phyloP scores from a whole-genome alignment of 1,140 invertebrate species.

The Homarus americanus region DNA sequence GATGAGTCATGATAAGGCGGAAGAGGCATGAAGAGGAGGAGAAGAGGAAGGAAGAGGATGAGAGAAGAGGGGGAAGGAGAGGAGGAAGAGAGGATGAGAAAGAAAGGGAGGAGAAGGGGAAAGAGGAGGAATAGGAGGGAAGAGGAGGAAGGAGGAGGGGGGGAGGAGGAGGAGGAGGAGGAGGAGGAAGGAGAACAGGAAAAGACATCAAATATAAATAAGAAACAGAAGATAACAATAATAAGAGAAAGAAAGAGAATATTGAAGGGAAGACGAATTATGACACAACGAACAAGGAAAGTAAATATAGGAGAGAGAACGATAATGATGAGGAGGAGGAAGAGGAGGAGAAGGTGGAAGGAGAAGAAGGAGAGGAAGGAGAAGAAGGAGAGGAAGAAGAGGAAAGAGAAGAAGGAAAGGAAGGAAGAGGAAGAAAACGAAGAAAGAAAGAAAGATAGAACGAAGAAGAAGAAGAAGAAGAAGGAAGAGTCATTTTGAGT shows the following conservation, averaged over 20 bases:
- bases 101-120: not conserved
- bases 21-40: too few relatives aligned
- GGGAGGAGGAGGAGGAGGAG: not conserved
- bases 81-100: not conserved
- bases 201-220: too few relatives aligned
- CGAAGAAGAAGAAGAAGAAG: not conserved
- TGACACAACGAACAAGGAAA: too few relatives aligned
- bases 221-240: not conserved
- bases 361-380: not conserved
- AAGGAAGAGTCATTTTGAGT: not conserved
- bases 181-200: not conserved
- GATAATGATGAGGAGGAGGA: too few relatives aligned
- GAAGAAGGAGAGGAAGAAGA: too few relatives aligned
- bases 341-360: too few relatives aligned
- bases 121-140: not conserved
- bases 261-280: too few relatives aligned
- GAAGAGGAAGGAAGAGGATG: too few relatives aligned
- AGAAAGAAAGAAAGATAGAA: not conserved
- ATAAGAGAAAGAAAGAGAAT: too few relatives aligned
- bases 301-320: not conserved
- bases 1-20: too few relatives aligned
- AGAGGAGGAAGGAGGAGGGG: constrained; percentile 7
- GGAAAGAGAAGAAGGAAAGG: not conserved
- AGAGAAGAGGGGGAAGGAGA: too few relatives aligned
- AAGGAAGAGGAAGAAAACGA: not conserved